Evolutionary conservation across 2,113 vertebrate genomes (phyloP), one percentile per base, ranked within the genome.

Genomic region (Catharus fuscescens): DNA sequence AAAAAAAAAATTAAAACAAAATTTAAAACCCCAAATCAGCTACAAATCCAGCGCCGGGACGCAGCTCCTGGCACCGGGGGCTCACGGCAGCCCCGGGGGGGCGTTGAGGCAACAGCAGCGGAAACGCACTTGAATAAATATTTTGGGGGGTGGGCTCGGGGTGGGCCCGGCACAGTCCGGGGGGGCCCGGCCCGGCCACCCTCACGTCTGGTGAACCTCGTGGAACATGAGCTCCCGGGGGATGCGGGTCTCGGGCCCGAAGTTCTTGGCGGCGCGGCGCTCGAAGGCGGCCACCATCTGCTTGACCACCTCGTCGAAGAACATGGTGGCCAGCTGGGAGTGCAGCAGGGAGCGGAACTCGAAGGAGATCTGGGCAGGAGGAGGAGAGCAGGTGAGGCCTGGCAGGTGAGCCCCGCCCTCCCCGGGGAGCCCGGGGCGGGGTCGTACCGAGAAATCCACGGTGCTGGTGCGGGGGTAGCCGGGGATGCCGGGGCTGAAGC

Each of bases 281-380:
- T 99, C 99, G 0, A 99, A 99, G 21, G 99, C 99, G 2, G 98
- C 98, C 21, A 99, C 99, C 80, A 99, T 99, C 97, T 99, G 98
- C 98, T 99, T 99, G 38, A 99, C 99, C 20, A 99, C 99, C 97
- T 99, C 99, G 14, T 99, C 99, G 52, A 99, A 99, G 98, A 99
- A 99, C 92, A 99, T 97, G 6, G 98, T 98, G 96, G 99, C 98
- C 95, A 99, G 94, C 97, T 99, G 98, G 52, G 99, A 99, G 98
- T 99, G 99, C 77, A 99, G 98, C 97, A 99, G 96, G 18, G 99
- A 99, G 70, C 99, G 99, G 91, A 99, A 99, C 97, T 99, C 99
- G 42, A 99, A 99, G 93, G 99, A 99, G 95, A 99, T 99, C 99
- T 99, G 98, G 2, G 53, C 13, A 48, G 44, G 17, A 44, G 24